Conservation (phyloP, 2,113 vertebrate species). For the Paedocypris sp. region DNA sequence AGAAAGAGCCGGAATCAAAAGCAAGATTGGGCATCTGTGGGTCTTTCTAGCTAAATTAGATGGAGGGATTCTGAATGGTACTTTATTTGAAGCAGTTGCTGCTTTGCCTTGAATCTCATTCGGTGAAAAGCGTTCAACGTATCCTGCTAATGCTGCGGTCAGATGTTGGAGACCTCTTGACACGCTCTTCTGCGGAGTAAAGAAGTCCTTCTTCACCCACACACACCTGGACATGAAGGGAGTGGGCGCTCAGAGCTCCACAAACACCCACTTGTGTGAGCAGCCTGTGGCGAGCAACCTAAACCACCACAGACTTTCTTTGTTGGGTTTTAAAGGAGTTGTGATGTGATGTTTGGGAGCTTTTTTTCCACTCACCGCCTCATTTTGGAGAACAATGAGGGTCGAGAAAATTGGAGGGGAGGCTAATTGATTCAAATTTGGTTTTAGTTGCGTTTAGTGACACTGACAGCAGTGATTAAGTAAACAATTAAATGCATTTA, state of each 20-base stretch:
- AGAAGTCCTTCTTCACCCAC: constrained; percentile 3
- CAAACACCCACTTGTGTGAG: neutral
- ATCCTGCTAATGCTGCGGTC: neutral
- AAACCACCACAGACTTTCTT: neutral
- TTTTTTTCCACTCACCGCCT: constrained; percentile 17
- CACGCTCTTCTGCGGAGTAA: neutral
- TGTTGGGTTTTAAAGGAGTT: constrained; percentile 8
- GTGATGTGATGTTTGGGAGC: neutral
- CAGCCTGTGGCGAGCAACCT: neutral
- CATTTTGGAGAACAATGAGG: constrained; percentile 28
- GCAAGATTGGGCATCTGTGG: constrained; percentile 2
- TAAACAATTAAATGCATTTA: no score
- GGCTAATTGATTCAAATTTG: constrained; percentile 44
- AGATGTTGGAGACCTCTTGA: neutral
- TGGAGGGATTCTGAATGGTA: neutral
- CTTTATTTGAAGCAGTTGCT: neutral
- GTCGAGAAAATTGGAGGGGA: constrained; percentile 40
- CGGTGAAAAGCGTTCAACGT: neutral
- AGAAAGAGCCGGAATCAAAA: neutral
- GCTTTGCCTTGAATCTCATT: neutral
- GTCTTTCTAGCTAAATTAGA: neutral
- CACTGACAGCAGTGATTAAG: no score
- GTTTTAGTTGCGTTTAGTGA: no score
- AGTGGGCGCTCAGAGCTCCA: neutral
- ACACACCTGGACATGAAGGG: neutral